Evolutionary conservation across 2,113 vertebrate species (phyloP), one percentile per base, ranked within the genome.

Genomic region (Bolborhynchus lineola): DNA sequence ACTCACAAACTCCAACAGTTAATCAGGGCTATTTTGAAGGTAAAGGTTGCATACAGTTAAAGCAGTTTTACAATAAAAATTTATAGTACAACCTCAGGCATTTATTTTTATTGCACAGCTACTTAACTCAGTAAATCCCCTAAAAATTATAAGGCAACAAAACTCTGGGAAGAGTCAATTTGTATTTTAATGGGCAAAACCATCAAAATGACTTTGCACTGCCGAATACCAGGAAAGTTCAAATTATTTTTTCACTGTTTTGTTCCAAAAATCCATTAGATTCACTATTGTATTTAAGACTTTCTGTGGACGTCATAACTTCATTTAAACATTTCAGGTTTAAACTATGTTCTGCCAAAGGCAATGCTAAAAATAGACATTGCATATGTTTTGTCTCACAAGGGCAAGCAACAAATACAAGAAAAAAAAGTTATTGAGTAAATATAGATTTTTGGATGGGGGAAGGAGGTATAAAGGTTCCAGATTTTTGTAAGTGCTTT

Each of bases 391-490:
- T 93, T 84, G 13, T 87, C 62, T 94, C 83, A 78, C 35, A 86
- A 75, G 52, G 23, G 26, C 26, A 4, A 86, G 28, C 83, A 87
- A 92, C 84, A 90, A 88, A 94, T 62, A 94, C 69, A 92, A 83
- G 91, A 85, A 76, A 29, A 55, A 83, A 90, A 94, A 91, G n/a
- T 82, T 95, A 95, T 85, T 95, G 83, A 92, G 44, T 94, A 94
- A 89, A 83, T 97, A 94, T 69, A 97, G 92, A 92, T 94, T 95
- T 95, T 91, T 96, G 70, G 53, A 50, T 75, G n/a, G 42, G 35
- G 37, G 47, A 52, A 93, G 35, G 41, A 29, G 14, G 50, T 84
- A 71, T 84, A 92, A 82, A 91, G 41, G 55, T 86, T 94, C 82
- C 76, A 93, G 81, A 59, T 75, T 90, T 93, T 86, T 64, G 6